A percentile compares a stretch with the other conserved stretches of the same genome.
These are phyloP conservation scores for Orchesella cincta DNA, from an alignment of 1,140 invertebrate genomes.

Conservation along the genomic window DNA sequence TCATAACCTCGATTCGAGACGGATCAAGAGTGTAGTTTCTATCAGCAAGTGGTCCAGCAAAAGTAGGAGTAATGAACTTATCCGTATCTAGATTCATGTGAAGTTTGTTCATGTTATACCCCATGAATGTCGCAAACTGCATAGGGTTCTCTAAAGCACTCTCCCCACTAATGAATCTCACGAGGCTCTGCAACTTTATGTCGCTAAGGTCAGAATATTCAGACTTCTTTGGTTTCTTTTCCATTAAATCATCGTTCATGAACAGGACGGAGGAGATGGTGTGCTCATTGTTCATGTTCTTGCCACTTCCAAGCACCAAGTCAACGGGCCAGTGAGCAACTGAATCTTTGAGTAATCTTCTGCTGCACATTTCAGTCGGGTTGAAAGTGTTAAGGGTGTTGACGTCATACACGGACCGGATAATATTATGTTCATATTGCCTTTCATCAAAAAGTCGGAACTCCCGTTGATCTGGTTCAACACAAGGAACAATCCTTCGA, in stretches of 20 bases:
- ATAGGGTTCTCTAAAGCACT: neutral
- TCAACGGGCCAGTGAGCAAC: neutral
- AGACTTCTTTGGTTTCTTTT: neutral
- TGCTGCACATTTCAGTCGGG: neutral
- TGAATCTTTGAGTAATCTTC: neutral
- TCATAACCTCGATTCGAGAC: neutral
- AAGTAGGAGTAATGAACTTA: neutral
- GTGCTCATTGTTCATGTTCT: neutral
- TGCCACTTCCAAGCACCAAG: neutral
- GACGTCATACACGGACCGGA: neutral
- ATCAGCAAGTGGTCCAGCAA: neutral
- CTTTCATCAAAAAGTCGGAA: constrained; percentile 1
- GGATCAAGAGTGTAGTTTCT: neutral
- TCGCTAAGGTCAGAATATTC: neutral
- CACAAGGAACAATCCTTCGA: neutral
- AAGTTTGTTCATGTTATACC: neutral
- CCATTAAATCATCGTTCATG: neutral
- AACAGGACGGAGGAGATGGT: neutral
- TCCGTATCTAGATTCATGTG: neutral
- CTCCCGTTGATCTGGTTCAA: neutral
- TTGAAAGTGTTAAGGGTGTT: neutral
- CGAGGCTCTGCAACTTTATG: neutral
- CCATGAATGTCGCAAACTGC: neutral
- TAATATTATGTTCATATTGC: neutral
- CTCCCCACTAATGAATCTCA: neutral